Evolutionary conservation across 30 jellyfish, hydroid and myxozoan genomes (phyloP).

Genomic region (Chironex yamaguchii): DNA sequence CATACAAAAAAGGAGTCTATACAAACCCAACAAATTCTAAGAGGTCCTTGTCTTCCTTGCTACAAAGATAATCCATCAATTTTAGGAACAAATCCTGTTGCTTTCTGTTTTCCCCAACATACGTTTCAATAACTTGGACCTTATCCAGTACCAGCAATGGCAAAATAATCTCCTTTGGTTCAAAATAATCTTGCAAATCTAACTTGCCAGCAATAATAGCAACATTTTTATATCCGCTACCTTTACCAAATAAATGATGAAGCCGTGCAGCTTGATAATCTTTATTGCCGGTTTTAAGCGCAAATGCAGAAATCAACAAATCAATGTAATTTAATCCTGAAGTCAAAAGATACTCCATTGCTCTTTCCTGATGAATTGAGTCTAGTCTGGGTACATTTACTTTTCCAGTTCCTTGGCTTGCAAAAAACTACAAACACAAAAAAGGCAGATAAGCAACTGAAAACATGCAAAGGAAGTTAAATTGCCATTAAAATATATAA

Average conservation of each 20-base stretch:
- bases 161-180: slow-evolving; percentile 70
- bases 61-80: slow-evolving; percentile 79
- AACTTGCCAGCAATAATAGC: slow-evolving; percentile 70
- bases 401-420: background rate
- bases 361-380: slow-evolving; percentile 43
- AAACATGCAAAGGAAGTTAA: too few species aligned
- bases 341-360: slow-evolving; percentile 61
- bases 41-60: slow-evolving; percentile 72
- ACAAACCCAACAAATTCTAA: slow-evolving; percentile 63
- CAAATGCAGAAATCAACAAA: slow-evolving; percentile 17
- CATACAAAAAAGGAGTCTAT: too few species aligned
- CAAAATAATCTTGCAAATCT: slow-evolving; percentile 69
- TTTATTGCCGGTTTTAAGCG: slow-evolving; percentile 66
- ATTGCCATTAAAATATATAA: too few species aligned
- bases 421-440: background rate
- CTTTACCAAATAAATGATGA: slow-evolving; percentile 4
- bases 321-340: slow-evolving; percentile 45
- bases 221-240: slow-evolving; percentile 78
- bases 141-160: slow-evolving; percentile 87
- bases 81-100: slow-evolving; percentile 73
- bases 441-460: too few species aligned
- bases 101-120: slow-evolving; percentile 48
- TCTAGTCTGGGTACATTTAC: background rate
- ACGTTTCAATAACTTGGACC: slow-evolving; percentile 82
- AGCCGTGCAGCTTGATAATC: slow-evolving; percentile 38